These are phyloP conservation scores for Meteorus cinctellus DNA, from an alignment of 2,888 invertebrate species.

Conservation along the genomic window DNA sequence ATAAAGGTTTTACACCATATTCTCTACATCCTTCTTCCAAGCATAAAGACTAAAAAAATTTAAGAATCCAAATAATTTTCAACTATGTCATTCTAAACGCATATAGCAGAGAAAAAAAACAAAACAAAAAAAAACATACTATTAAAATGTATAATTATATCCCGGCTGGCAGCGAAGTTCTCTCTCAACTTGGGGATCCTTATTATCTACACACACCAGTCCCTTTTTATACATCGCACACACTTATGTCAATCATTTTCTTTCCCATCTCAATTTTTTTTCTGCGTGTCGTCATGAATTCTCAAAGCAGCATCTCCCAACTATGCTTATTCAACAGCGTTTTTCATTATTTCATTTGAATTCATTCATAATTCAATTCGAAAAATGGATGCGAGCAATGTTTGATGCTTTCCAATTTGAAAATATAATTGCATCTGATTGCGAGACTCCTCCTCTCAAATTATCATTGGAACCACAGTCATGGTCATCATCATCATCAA, in stretches of 20 bases:
- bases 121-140: neutral
- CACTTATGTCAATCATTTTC: neutral
- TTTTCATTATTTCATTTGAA: neutral
- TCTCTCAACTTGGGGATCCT: neutral
- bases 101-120: neutral
- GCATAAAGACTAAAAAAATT: slow-evolving; percentile 22
- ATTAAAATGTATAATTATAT: slow-evolving; percentile 8
- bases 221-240: neutral
- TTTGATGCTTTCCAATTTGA: neutral
- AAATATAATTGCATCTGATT: neutral
- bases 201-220: neutral
- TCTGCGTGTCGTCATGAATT: neutral
- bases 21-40: neutral
- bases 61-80: slow-evolving; percentile 13
- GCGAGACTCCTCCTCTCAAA: neutral
- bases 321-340: neutral
- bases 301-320: neutral
- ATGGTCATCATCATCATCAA: slow-evolving; percentile 16
- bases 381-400: neutral
- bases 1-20: neutral
- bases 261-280: neutral
- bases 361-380: neutral
- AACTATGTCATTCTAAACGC: slow-evolving; percentile 29
- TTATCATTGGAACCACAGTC: neutral
- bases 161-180: neutral